Evolutionary conservation across 1,140 invertebrate genomes (phyloP), one percentile per base, ranked within the genome.

Genomic region (Meteorus sp.): DNA sequence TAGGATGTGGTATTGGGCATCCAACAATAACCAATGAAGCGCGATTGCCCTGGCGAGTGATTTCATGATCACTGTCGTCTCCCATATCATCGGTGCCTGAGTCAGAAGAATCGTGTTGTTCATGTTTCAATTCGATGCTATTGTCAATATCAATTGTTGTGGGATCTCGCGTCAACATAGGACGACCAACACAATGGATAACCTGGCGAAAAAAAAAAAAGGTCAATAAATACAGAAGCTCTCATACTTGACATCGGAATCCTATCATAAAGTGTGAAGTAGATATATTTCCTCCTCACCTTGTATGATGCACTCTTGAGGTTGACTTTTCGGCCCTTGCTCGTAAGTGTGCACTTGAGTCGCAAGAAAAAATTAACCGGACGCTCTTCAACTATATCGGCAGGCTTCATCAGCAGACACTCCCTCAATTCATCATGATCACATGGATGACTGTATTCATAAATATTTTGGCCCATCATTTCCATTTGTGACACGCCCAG

Each of bases 401-500:
- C 39, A 3, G 83, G 72, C 58, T 88, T 89, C 22, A 81, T 66
- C 0, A 81, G 81, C 2, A 97, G 79, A 13, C 91, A 86, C 55
- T 95, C 90, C 44, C 87, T 88, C 11, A 97, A 86, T 77, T 98
- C 94, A 33, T 92, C 91, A 71, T 97, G 94, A 78, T 98, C 95
- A 72, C 94, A 96, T 6, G 93, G 94, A 79, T 98, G 95, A 50
- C 88, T 90, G 71, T 95, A 95, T 64, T 97, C 95, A 80, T 89
- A 97, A 25, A 97, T 88, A 74, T 90, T 95, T 67, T 95, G 92
- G 1, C 95, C 95, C 84, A 97, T 88, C 75, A 97, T 86, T 74
- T 97, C 94, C 81, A 95, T 89, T 93, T 96, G 94, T 61, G 90
- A 86, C 8, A 97, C 85, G 27, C 94, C 94, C 37, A 97, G 85